Percentiles rank a stretch among this genome's conserved stretches.
These are phyloP conservation scores for Antechinus stuartii DNA, from an alignment of 2,113 vertebrate genomes.

Conservation along the genomic window DNA sequence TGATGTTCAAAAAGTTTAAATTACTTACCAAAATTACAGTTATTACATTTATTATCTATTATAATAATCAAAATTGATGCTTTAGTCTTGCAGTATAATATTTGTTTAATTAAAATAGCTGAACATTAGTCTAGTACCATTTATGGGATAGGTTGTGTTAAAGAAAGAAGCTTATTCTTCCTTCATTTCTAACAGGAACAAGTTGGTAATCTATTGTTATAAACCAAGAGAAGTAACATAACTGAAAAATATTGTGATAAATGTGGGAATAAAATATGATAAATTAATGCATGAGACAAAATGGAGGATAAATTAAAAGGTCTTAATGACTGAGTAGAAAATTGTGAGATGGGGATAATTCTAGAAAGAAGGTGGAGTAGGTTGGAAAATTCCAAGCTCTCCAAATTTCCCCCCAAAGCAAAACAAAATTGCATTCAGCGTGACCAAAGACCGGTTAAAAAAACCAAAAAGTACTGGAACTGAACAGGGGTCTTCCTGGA, in stretches of 20 bases:
- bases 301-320: not conserved
- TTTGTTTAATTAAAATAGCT: not conserved
- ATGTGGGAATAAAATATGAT: not conserved
- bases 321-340: not conserved
- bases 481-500: too few species aligned
- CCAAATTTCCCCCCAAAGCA: too few species aligned
- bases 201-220: not conserved
- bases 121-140: not conserved
- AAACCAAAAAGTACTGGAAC: too few species aligned
- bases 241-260: not conserved
- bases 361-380: too few species aligned
- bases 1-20: not conserved
- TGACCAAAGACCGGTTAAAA: too few species aligned
- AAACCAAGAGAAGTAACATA: not conserved
- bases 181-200: not conserved
- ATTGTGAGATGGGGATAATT: not conserved
- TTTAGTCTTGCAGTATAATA: not conserved
- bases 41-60: too few species aligned
- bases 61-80: not conserved
- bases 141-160: not conserved
- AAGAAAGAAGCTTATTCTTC: not conserved
- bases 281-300: not conserved
- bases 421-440: too few species aligned
- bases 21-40: not conserved
- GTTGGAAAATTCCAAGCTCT: too few species aligned